Base-by-base conservation (phyloP, 2,797 vertebrate genomes). In the Craterocephalus amniculus region DNA sequence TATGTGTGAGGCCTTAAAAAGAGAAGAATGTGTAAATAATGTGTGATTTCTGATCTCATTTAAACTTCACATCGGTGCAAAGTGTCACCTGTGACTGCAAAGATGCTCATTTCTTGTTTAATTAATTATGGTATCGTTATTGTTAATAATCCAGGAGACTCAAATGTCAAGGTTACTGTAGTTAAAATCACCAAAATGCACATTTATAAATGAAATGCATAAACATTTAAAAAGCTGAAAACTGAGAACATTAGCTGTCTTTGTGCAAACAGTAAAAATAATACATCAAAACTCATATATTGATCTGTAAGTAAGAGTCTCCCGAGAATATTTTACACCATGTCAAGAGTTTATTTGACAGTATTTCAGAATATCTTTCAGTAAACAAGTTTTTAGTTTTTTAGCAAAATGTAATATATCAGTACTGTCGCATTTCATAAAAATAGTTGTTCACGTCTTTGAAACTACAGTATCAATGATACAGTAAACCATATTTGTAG, bases 371-470 rank as follows among this genome's bases (percentile, higher is more conserved):
- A 97, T 99, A 99, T 97, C 97, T 97, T 99, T 99, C 96, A 97
- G 97, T 99, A 99, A 99, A 99, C 97, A 98, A 99, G 97, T 96
- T 98, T 97, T 91, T 90, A 82, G 65, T 92, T 93, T 93, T 92
- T 99, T 96, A 98, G 97, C 97, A 99, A 99, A 99, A 99, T 98
- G 97, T 99, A 96, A 98, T 98, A 98, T 99, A 99, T 98, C 96
- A 96, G 95, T 97, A 98, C 96, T 97, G 97, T 97, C 95, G 96
- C 96, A 95, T 98, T 98, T 99, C 97, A 99, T 99, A 99, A 99
- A 99, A 99, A 99, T 99, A 99, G 96, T 98, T 99, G 97, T 97
- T 99, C 96, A 98, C 96, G 96, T 97, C 96, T 99, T 99, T 98
- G 96, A 99, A 97, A 98, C 97, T 99, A 93, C 92, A 92, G 92